Conservation (phyloP, 1,140 invertebrate species). For the Pogonomyrmex barbatus region DNA sequence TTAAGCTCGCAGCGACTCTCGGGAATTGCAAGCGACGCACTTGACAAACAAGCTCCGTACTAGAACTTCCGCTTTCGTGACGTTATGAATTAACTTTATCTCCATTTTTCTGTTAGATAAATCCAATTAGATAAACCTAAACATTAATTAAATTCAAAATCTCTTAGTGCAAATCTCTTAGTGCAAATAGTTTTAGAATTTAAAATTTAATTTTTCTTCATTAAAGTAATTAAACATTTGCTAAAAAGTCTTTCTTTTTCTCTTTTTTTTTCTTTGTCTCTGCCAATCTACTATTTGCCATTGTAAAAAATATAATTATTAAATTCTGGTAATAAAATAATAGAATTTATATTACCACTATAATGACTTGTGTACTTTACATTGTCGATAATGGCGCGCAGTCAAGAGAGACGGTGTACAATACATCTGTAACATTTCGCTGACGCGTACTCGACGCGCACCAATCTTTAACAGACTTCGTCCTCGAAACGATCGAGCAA, state of each 20-base stretch:
- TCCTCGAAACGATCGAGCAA: constrained; percentile 58
- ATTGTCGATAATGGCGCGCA: not conserved
- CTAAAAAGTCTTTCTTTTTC: not conserved
- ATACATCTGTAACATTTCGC: not conserved
- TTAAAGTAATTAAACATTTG: not conserved
- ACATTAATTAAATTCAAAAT: not conserved
- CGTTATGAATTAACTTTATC: constrained; percentile 44
- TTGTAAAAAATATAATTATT: not conserved
- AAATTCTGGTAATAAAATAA: not conserved
- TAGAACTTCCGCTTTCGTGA: constrained; percentile 47
- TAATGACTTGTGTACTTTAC: not conserved
- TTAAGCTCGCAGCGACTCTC: constrained; percentile 52
- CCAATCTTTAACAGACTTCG: constrained; percentile 41
- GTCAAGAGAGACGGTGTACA: not conserved
- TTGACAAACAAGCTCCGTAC: constrained; percentile 48
- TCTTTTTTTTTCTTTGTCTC: not conserved
- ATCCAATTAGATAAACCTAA: not conserved
- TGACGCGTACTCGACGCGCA: not conserved
- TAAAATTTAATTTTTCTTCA: not conserved
- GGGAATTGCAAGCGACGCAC: constrained; percentile 37
- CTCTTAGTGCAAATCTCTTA: not conserved
- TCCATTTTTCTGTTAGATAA: not conserved
- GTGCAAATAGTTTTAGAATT: not conserved
- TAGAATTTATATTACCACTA: not conserved
- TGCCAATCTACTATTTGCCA: not conserved